Conservation (phyloP, 1,140 invertebrate genomes). For the Aculops lycopersici region DNA sequence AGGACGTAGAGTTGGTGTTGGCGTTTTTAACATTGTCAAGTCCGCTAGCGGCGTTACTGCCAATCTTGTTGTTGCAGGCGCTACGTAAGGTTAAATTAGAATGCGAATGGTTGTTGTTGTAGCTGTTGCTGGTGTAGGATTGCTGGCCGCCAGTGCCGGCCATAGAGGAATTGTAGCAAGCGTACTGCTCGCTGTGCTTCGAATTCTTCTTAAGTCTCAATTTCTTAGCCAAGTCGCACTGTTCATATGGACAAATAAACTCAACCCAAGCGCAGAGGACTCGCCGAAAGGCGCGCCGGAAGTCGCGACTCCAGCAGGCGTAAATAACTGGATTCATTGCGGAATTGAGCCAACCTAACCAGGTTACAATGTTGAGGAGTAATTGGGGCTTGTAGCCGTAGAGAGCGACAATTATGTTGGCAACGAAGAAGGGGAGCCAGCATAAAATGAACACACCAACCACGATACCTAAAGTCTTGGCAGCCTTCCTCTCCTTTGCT, state of each 20-base stretch:
- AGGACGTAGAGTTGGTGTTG: too few species aligned
- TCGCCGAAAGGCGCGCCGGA: slow-evolving; percentile 30
- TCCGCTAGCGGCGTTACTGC: too few species aligned
- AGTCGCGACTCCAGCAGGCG: slow-evolving; percentile 78
- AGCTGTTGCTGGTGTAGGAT: neutral
- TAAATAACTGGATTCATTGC: slow-evolving; percentile 92
- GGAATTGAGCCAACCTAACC: slow-evolving; percentile 91
- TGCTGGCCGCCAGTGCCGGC: neutral
- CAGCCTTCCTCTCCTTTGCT: slow-evolving; percentile 22
- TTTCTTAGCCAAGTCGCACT: slow-evolving; percentile 2
- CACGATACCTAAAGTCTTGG: slow-evolving; percentile 26
- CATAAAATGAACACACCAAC: slow-evolving; percentile 90
- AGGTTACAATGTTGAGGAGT: slow-evolving; percentile 68
- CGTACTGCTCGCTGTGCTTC: neutral
- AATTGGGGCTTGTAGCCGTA: slow-evolving; percentile 62
- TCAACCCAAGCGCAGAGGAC: slow-evolving; percentile 10
- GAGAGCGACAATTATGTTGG: slow-evolving; percentile 64
- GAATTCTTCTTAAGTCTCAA: neutral
- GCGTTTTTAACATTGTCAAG: too few species aligned
- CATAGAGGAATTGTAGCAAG: neutral
- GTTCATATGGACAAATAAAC: slow-evolving; percentile 3
- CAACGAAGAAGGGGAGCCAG: slow-evolving; percentile 77
- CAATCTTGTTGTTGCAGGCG: too few species aligned
- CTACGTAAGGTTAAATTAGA: neutral
- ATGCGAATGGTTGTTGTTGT: neutral